Evolutionary conservation across 2,888 invertebrate genomes (phyloP), one percentile per base, ranked within the genome.

Genomic region (Nomada lathburiana): DNA sequence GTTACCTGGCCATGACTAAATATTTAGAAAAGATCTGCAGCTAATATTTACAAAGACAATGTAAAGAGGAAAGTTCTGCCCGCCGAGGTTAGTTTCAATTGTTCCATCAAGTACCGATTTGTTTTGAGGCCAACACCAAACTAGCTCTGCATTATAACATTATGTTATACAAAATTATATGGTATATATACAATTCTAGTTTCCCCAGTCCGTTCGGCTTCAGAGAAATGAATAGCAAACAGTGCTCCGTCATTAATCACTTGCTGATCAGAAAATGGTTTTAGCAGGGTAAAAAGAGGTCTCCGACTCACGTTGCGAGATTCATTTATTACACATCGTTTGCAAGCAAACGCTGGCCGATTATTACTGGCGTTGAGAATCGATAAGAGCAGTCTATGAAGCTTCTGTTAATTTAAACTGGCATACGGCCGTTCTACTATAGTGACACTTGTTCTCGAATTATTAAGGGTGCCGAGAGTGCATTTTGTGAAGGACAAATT

Each of bases 321-420:
- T 85, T 88, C 90, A 91, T 91, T 91, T 89, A 87, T 91, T 89
- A 92, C 81, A 80, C 86, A 83, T 88, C 88, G 86, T 92, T 92
- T 90, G 86, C 82, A 85, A 87, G 89, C 89, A 87, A 87, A 86
- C 44, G 18, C 60, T 29, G 57, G 57, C 80, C 71, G 76, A 85
- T 78, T 75, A 85, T 78, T 75, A 64, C 50, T 16, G 71, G 75
- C 83, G 80, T 69, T 83, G 70, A 86, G 83, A 90, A 90, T 90
- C 84, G 85, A 72, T 84, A 87, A 88, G 85, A 86, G 85, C 83
- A 53, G 80, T 65, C 69, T 69, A 29, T 70, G 62, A 71, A 65
- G 77, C 70, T 50, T 64, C 36, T 86, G 85, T 87, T 86, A 75
- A 76, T 67, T 76, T 65, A 62, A 67, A 23, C 23, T 20, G 65